Evolutionary conservation across 2,113 vertebrate genomes (phyloP).

Genomic region (Pelecanoides urinatrix): DNA sequence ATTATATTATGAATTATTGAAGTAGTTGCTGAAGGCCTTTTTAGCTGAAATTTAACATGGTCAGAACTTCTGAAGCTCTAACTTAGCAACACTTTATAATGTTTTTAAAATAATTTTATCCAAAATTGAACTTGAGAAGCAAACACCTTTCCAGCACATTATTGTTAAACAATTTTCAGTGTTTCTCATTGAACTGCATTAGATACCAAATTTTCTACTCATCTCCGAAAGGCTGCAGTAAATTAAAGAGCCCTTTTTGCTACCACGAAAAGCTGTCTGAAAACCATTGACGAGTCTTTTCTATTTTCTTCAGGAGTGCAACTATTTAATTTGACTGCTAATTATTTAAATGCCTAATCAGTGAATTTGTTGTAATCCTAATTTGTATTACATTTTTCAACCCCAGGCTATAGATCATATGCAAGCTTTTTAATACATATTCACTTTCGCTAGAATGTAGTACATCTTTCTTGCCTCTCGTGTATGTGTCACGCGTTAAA

Average conservation of each 20-base stretch:
- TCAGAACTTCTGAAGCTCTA: neutral
- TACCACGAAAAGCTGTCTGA: neutral
- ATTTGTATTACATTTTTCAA: neutral
- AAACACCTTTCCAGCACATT: neutral
- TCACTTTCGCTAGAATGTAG: neutral
- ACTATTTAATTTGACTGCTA: neutral
- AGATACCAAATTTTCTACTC: neutral
- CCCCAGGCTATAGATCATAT: neutral
- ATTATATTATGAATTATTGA: neutral
- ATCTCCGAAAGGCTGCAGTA: neutral
- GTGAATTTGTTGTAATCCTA: neutral
- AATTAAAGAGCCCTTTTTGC: neutral
- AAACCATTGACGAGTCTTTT: neutral
- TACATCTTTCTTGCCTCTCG: neutral
- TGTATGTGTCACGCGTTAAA: neutral
- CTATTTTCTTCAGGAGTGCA: neutral
- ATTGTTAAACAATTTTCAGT: neutral
- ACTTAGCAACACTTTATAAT: neutral
- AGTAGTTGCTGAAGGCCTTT: neutral
- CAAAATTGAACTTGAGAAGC: neutral
- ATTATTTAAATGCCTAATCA: slow-evolving; percentile 1
- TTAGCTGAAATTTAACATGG: neutral
- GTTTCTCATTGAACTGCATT: neutral
- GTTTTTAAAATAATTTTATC: neutral
- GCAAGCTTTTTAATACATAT: neutral